phyloP scores from a whole-genome alignment of 2,888 invertebrate species.

The Sarcophaga carnaria region DNA sequence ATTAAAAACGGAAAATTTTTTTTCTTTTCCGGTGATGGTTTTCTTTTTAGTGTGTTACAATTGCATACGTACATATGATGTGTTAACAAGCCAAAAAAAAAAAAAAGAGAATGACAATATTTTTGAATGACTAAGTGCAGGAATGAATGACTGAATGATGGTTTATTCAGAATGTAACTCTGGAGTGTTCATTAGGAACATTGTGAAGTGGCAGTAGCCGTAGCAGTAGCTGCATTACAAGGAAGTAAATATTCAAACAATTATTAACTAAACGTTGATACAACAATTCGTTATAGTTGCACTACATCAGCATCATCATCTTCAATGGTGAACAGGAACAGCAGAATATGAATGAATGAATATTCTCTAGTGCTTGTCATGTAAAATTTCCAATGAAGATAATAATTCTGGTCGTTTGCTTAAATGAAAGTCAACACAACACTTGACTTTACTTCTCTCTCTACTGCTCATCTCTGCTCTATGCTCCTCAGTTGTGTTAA shows the following conservation, averaged over 20 bases:
- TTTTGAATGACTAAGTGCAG: not conserved
- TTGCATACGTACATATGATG: constrained; percentile 31
- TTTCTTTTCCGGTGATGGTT: no score
- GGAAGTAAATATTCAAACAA: constrained; percentile 56
- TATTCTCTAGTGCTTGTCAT: constrained; percentile 12
- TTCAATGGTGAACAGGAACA: not conserved
- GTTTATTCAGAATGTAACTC: constrained; percentile 29
- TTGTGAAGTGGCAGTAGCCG: not conserved
- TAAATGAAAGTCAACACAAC: constrained; percentile 65
- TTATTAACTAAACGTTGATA: constrained; percentile 59
- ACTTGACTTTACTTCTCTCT: constrained; percentile 17
- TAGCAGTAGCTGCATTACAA: constrained; percentile 15
- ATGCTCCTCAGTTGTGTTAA: constrained; percentile 18
- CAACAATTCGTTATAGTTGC: constrained; percentile 39
- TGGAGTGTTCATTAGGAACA: constrained; percentile 54
- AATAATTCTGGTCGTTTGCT: constrained; percentile 50
- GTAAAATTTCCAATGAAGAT: constrained; percentile 51
- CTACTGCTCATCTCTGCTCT: constrained; percentile 1
- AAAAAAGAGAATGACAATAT: constrained; percentile 44
- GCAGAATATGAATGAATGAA: not conserved
- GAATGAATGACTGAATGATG: not conserved
- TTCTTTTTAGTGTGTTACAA: constrained; percentile 2
- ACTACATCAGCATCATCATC: not conserved
- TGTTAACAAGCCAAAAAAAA: constrained; percentile 56
- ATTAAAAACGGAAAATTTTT: constrained; percentile 2